Evolutionary conservation across 1,140 invertebrate genomes (phyloP).

Genomic region (Helicorthomorpha holstii): DNA sequence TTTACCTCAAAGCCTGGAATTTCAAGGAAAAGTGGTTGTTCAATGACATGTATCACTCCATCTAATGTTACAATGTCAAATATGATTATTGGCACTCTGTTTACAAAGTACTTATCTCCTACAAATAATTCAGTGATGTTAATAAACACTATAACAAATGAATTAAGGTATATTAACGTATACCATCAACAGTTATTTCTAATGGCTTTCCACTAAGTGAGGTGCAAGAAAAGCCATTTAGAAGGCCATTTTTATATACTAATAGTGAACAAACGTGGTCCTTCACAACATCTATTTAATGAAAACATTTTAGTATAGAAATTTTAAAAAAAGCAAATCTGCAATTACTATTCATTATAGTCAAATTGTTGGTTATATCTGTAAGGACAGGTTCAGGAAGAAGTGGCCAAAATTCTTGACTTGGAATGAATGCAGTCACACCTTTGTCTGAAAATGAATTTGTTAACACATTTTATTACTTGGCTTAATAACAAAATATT

Average conservation of each 20-base stretch:
- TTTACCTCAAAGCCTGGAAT: background rate
- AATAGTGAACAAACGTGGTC: background rate
- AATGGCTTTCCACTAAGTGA: background rate
- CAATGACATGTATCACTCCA: constrained; percentile 3
- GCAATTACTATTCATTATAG: background rate
- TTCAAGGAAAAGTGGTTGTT: background rate
- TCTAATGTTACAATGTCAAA: background rate
- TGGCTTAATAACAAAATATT: background rate
- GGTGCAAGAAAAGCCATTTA: background rate
- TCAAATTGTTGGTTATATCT: background rate
- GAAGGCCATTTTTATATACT: background rate
- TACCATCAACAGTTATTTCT: background rate
- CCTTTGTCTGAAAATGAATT: no score
- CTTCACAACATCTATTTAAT: background rate
- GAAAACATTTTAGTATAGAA: no score
- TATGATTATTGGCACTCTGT: background rate
- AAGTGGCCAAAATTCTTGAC: background rate
- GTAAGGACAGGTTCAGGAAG: background rate
- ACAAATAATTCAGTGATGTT: no score
- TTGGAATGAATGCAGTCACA: background rate
- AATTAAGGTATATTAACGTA: no score
- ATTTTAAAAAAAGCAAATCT: no score
- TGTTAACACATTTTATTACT: no score
- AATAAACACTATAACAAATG: no score
- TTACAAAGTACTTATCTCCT: background rate